Evolutionary conservation across 2,797 vertebrate genomes (phyloP).

Genomic region (Clarias pachynema): DNA sequence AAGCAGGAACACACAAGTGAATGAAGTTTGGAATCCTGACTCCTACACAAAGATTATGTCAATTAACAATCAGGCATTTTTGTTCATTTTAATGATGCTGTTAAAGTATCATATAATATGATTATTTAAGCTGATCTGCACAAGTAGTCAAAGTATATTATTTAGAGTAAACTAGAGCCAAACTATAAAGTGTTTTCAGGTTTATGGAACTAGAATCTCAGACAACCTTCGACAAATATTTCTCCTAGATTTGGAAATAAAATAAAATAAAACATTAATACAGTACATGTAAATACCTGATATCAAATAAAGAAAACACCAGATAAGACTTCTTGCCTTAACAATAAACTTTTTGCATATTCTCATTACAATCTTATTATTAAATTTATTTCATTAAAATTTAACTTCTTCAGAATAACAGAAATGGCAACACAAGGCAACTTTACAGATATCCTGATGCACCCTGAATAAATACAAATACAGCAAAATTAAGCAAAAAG

Average conservation of each 20-base stretch:
- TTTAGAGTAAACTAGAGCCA: not conserved
- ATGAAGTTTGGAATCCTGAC: conserved; percentile 29
- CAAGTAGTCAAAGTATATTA: not conserved
- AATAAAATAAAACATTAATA: not conserved
- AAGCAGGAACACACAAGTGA: conserved; percentile 35
- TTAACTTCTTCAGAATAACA: not conserved
- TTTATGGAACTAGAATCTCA: not conserved
- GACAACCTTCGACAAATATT: not conserved
- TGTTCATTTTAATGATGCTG: not conserved
- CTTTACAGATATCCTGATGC: not conserved
- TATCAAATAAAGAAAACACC: not conserved
- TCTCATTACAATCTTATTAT: not conserved
- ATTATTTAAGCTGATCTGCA: not conserved
- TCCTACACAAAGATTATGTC: conserved; percentile 4
- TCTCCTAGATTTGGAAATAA: not conserved
- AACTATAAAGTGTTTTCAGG: not conserved
- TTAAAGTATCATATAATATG: not conserved
- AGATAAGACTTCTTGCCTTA: not conserved
- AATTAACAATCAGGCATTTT: not conserved
- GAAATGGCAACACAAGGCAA: not conserved
- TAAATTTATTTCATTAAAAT: not conserved
- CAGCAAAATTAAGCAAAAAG: no score
- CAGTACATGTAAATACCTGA: not conserved
- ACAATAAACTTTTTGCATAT: not conserved
- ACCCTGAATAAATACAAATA: not conserved